phyloP scores from a whole-genome alignment of 2,888 invertebrate genomes.

The Drosophila multiciliata region DNA sequence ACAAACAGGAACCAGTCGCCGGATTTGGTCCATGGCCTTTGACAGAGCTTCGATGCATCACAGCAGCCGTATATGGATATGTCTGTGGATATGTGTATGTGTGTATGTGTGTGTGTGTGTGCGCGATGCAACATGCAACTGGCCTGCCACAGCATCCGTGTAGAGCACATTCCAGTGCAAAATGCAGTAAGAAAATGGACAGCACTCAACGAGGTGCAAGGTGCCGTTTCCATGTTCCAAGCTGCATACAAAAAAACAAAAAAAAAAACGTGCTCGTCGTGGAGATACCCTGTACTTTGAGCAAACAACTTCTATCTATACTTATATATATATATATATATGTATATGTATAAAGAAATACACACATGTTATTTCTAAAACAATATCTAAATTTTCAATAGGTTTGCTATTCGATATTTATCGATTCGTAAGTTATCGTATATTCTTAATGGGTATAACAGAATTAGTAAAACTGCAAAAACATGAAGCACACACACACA shows the following conservation, averaged over 20 bases:
- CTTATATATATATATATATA: too few species aligned
- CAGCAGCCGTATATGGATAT: background rate
- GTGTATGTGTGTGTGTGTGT: slow-evolving; percentile 2
- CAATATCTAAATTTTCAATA: background rate
- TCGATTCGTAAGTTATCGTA: background rate
- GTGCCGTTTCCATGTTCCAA: slow-evolving; percentile 42
- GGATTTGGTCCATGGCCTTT: slow-evolving; percentile 56
- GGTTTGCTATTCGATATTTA: background rate
- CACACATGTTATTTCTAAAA: background rate
- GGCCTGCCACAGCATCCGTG: slow-evolving; percentile 48
- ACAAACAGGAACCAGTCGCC: slow-evolving; percentile 51
- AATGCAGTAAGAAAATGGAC: slow-evolving; percentile 48
- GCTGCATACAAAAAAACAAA: slow-evolving; percentile 17
- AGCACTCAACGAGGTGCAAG: slow-evolving; percentile 42
- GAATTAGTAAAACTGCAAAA: background rate
- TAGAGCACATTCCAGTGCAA: slow-evolving; percentile 44
- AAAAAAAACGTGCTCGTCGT: too few species aligned
- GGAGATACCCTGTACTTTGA: too few species aligned
- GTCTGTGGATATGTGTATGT: background rate
- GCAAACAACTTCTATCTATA: too few species aligned
- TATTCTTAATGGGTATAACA: background rate
- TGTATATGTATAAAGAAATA: background rate
- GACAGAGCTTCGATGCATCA: slow-evolving; percentile 32
- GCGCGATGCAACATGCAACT: slow-evolving; percentile 68
- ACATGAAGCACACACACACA: background rate